Conservation (phyloP, 2,113 vertebrate genomes). For the Myxocyprinus asiaticus region DNA sequence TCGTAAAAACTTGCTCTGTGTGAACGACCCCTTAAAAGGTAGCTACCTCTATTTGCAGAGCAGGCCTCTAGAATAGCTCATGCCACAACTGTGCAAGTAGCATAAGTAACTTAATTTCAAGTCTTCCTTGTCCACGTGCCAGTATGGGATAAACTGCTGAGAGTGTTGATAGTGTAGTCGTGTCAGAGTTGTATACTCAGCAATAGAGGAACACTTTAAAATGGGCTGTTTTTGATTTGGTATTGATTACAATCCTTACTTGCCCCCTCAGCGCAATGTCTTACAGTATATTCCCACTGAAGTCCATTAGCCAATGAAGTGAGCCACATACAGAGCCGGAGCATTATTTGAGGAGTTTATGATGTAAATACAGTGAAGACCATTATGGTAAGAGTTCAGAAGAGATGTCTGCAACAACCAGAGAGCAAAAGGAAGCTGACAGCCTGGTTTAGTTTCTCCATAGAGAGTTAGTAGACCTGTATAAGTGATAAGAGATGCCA, state of each 20-base stretch:
- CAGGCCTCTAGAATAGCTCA: background rate
- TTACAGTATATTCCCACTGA: background rate
- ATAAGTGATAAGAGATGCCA: too few species aligned
- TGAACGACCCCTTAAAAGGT: background rate
- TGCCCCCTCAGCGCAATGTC: too few species aligned
- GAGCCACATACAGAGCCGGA: background rate
- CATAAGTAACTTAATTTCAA: background rate
- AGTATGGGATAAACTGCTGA: too few species aligned
- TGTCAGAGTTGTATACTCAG: slow-evolving; percentile 3
- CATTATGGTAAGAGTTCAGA: background rate
- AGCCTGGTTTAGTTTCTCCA: background rate
- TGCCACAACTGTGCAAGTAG: background rate
- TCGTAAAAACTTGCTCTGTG: too few species aligned
- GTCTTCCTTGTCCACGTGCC: too few species aligned
- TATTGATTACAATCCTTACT: slow-evolving; percentile 4
- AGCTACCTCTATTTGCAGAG: background rate
- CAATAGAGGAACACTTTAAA: background rate
- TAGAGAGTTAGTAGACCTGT: background rate
- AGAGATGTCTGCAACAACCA: background rate
- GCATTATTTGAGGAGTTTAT: background rate
- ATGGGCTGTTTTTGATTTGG: background rate
- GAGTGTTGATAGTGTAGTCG: background rate
- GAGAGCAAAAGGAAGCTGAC: background rate
- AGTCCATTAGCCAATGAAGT: background rate
- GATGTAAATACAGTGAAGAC: background rate